Evolutionary conservation across 37 sponge, comb jelly and placozoan species (phyloP).

Genomic region (Sycon ciliatum): DNA sequence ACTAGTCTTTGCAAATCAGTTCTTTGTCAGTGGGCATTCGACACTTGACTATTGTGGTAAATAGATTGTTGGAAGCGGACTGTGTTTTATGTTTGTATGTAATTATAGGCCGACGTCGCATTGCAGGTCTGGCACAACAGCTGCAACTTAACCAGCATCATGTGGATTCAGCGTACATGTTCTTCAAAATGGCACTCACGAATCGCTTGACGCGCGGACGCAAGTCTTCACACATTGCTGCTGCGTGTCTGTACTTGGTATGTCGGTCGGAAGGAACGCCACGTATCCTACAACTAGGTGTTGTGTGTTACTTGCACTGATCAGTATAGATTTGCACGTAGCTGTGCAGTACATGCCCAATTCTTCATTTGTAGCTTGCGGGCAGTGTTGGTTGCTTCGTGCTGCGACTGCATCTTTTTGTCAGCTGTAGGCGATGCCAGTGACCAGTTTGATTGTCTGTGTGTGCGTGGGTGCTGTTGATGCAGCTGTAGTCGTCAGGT

Average conservation of each 20-base stretch:
- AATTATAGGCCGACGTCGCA: conserved; percentile 57
- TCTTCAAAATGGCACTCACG: conserved; percentile 92
- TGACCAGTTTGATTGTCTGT: too few species aligned
- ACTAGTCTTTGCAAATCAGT: too few species aligned
- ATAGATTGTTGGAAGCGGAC: too few species aligned
- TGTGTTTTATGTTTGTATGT: neutral
- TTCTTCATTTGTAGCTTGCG: too few species aligned
- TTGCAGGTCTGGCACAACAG: conserved; percentile 57
- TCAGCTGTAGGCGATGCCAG: too few species aligned
- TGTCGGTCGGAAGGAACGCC: conserved; percentile 94
- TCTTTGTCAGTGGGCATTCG: too few species aligned
- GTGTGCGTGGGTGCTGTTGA: too few species aligned
- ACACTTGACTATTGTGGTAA: too few species aligned
- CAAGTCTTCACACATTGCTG: conserved; percentile 72
- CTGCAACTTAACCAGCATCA: conserved; percentile 82
- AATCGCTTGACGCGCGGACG: conserved; percentile 66
- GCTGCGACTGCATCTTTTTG: too few species aligned
- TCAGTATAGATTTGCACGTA: neutral
- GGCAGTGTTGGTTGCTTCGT: too few species aligned
- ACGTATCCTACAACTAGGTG: conserved; percentile 58
- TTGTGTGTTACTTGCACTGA: neutral
- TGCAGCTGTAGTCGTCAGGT: too few species aligned
- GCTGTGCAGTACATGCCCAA: too few species aligned
- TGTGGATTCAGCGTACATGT: conserved; percentile 90
- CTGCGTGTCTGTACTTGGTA: conserved; percentile 94